Evolutionary conservation across 2,888 invertebrate genomes (phyloP).

Genomic region (Synanthedon myopaeformis): DNA sequence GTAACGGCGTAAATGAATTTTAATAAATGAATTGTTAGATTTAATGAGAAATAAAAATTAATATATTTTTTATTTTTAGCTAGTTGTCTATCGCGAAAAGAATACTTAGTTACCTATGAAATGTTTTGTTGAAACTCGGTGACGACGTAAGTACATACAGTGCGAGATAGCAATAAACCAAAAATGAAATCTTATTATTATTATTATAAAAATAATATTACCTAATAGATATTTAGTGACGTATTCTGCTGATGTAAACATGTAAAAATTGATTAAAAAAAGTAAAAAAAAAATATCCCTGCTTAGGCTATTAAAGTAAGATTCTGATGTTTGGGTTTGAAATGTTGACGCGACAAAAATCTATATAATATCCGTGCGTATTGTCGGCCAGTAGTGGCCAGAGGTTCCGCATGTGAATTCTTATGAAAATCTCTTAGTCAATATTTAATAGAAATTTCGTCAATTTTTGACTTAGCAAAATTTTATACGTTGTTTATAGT

Average conservation of each 20-base stretch:
- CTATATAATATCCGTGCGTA: conserved; percentile 44
- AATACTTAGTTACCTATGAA: conserved; percentile 47
- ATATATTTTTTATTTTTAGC: conserved; percentile 71
- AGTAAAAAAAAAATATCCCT: conserved; percentile 55
- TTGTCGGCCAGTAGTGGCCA: conserved; percentile 24
- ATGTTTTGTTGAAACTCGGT: conserved; percentile 24
- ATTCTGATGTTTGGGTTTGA: conserved; percentile 52
- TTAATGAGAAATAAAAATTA: conserved; percentile 60
- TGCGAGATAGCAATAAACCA: conserved; percentile 70
- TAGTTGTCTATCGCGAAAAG: conserved; percentile 64
- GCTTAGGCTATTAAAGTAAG: conserved; percentile 65
- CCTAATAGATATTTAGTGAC: conserved; percentile 60
- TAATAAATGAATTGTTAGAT: conserved; percentile 54
- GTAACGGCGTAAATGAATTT: conserved; percentile 53
- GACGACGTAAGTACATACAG: conserved; percentile 37
- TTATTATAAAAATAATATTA: conserved; percentile 16
- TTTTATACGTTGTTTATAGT: conserved; percentile 68
- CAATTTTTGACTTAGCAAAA: conserved; percentile 71
- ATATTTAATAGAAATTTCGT: conserved; percentile 65
- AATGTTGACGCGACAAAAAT: conserved; percentile 52
- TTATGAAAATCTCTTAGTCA: conserved; percentile 70
- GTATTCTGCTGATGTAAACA: conserved; percentile 67
- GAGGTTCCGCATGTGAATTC: conserved; percentile 61
- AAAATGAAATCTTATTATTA: conserved; percentile 66
- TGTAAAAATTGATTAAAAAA: conserved; percentile 60